Conservation (phyloP, 2,888 invertebrate species). For the Hemaris fuciformis region DNA sequence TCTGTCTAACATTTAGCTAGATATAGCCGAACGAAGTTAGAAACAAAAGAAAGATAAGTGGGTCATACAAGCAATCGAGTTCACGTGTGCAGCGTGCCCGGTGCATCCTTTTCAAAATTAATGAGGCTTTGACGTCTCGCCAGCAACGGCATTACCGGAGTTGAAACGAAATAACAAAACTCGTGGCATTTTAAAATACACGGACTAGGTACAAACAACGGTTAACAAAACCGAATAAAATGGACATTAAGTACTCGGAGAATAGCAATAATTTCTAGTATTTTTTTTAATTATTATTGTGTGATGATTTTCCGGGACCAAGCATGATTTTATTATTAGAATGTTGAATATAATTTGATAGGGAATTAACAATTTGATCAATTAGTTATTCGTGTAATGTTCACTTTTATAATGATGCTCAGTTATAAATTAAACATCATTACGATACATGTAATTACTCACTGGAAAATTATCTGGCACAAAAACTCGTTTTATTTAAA, state of each 20-base stretch:
- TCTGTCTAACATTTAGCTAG: background rate
- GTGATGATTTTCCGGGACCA: too few relatives aligned
- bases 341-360: too few relatives aligned
- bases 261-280: too few relatives aligned
- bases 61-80: slow-evolving; percentile 8
- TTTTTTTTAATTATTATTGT: too few relatives aligned
- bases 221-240: too few relatives aligned
- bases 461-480: background rate
- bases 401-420: background rate
- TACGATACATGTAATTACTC: background rate
- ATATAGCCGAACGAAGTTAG: background rate
- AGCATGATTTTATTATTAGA: too few relatives aligned
- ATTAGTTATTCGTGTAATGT: too few relatives aligned
- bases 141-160: background rate
- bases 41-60: background rate
- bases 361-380: too few relatives aligned
- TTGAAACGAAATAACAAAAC: background rate
- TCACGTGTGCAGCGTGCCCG: background rate
- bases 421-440: background rate
- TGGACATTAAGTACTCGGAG: too few relatives aligned
- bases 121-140: slow-evolving; percentile 1
- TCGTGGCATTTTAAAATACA: background rate
- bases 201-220: too few relatives aligned
- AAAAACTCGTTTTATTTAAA: slow-evolving; percentile 11
- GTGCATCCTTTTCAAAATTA: slow-evolving; percentile 6